These are phyloP conservation scores for Tachina grossa DNA, from an alignment of 2,888 invertebrate genomes.

Conservation along the genomic window DNA sequence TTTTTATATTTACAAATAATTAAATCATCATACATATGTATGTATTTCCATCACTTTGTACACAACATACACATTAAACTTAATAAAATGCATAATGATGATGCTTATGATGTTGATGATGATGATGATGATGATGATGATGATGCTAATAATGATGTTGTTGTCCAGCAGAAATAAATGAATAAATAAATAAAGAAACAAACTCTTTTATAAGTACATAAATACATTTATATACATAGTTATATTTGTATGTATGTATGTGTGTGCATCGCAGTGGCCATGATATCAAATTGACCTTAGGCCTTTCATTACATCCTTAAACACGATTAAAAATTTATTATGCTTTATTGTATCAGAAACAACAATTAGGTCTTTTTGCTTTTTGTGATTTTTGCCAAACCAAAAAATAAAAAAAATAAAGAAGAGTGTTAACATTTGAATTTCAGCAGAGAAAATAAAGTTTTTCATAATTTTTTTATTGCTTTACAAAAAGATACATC, in stretches of 20 bases:
- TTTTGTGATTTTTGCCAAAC: neutral
- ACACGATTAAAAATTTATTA: conserved; percentile 69
- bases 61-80: conserved; percentile 26
- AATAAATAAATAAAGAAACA: conserved; percentile 40
- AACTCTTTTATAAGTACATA: conserved; percentile 21
- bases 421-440: conserved; percentile 19
- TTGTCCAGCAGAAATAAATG: conserved; percentile 44
- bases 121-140: conserved; percentile 43
- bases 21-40: conserved; percentile 65
- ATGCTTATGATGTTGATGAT: neutral
- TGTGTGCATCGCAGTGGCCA: conserved; percentile 33
- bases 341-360: conserved; percentile 38
- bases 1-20: conserved; percentile 70
- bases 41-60: conserved; percentile 59
- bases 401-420: conserved; percentile 10
- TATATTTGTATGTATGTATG: neutral
- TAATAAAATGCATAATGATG: conserved; percentile 36
- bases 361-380: conserved; percentile 15
- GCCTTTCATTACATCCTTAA: conserved; percentile 71
- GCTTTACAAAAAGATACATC: neutral
- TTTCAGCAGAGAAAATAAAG: conserved; percentile 22
- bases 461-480: neutral
- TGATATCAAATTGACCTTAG: conserved; percentile 69
- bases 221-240: neutral
- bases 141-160: conserved; percentile 36